Conservation (phyloP, 2,797 vertebrate species). For the Acanthurus tractus region DNA sequence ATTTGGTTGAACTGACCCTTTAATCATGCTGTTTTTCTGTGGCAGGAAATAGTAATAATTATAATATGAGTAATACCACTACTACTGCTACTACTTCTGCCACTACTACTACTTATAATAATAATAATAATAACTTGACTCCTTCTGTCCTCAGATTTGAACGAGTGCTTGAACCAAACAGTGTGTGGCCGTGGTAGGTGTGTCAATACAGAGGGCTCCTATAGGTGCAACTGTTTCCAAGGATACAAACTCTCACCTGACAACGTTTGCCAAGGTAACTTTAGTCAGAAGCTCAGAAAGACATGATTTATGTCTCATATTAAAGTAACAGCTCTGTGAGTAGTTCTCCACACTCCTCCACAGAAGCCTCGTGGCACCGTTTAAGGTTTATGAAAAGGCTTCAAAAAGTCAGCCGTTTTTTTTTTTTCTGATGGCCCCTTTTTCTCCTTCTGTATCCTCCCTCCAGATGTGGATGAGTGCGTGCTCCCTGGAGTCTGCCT, state of each 20-base stretch:
- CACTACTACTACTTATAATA: no score
- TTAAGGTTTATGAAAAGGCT: constrained; percentile 51
- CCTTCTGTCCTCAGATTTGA: constrained; percentile 83
- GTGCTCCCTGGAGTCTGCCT: constrained; percentile 83
- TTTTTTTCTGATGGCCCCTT: constrained; percentile 44
- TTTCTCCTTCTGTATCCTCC: constrained; percentile 38
- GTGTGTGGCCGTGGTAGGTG: constrained; percentile 87
- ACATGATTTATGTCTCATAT: constrained; percentile 13
- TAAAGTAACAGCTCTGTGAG: constrained; percentile 48
- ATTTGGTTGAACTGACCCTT: background rate
- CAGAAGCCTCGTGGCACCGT: constrained; percentile 46
- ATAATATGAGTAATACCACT: no score
- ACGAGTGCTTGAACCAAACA: constrained; percentile 88
- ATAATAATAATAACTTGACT: background rate
- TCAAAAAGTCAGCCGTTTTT: constrained; percentile 44
- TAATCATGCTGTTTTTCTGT: background rate
- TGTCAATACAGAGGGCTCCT: constrained; percentile 91
- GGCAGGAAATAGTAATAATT: background rate
- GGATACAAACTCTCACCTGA: constrained; percentile 86
- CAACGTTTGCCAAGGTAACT: constrained; percentile 88
- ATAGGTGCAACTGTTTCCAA: constrained; percentile 88
- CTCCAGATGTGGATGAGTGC: constrained; percentile 90
- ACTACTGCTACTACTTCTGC: no score
- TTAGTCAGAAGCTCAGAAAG: constrained; percentile 30
- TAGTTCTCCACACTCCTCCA: constrained; percentile 45